Conservation (phyloP, 2,888 invertebrate species). For the Melanostoma scalare region DNA sequence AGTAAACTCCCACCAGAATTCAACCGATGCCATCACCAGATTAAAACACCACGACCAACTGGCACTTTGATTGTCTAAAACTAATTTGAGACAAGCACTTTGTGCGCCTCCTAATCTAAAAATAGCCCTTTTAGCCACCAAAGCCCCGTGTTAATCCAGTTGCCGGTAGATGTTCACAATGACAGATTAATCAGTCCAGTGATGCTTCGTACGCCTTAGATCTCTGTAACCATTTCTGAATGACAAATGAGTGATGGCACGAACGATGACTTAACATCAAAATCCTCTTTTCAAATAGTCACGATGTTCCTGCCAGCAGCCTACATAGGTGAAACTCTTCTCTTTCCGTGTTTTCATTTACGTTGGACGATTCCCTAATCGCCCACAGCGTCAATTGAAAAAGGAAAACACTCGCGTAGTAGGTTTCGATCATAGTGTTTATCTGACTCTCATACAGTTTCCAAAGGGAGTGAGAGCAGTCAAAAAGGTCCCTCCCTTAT, state of each 20-base stretch:
- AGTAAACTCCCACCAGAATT: too few relatives aligned
- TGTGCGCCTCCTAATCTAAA: slow-evolving; percentile 20
- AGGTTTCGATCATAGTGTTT: slow-evolving; percentile 33
- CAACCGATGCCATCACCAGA: slow-evolving; percentile 7
- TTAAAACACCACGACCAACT: slow-evolving; percentile 25
- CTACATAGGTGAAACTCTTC: slow-evolving; percentile 33
- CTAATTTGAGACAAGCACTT: slow-evolving; percentile 49
- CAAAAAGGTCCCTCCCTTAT: background rate
- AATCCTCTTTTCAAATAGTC: background rate
- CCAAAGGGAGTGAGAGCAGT: slow-evolving; percentile 20
- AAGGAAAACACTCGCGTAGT: slow-evolving; percentile 30
- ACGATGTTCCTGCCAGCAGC: background rate
- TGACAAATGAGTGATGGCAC: background rate
- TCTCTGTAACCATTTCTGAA: background rate
- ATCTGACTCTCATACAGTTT: slow-evolving; percentile 15
- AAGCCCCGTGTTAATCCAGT: slow-evolving; percentile 1
- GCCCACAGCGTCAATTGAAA: slow-evolving; percentile 62
- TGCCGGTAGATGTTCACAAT: slow-evolving; percentile 23
- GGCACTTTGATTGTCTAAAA: slow-evolving; percentile 46
- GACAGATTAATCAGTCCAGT: slow-evolving; percentile 48
- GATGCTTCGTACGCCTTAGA: background rate
- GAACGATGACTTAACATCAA: too few relatives aligned
- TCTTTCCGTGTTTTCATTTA: slow-evolving; percentile 1
- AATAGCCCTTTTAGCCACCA: slow-evolving; percentile 22
- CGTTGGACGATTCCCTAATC: slow-evolving; percentile 46